Evolutionary conservation across 1,140 invertebrate species (phyloP).

Genomic region (Babylonia areolata): DNA sequence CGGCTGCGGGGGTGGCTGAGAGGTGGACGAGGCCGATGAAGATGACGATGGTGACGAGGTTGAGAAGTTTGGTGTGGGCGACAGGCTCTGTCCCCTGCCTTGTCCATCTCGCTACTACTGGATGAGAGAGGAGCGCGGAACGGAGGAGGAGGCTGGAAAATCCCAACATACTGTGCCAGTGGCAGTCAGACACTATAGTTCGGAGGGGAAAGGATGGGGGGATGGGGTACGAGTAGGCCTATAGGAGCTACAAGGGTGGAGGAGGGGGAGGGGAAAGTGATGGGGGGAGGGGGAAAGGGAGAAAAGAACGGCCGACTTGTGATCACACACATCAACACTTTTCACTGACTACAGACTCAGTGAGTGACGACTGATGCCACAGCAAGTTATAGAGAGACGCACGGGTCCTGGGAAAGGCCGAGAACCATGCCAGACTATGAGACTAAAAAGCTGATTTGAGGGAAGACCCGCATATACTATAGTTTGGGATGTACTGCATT

Average conservation of each 20-base stretch:
- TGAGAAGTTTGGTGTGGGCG: background rate
- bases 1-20: background rate
- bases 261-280: background rate
- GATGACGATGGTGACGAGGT: background rate
- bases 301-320: background rate
- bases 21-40: background rate
- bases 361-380: background rate
- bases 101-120: background rate
- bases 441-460: background rate
- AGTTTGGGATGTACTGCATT: background rate
- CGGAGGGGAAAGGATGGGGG: background rate
- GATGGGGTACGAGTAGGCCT: background rate
- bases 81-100: background rate
- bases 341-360: background rate
- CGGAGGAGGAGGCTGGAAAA: background rate
- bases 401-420: background rate
- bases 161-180: background rate
- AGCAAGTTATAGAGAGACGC: background rate
- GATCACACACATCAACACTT: slow-evolving; percentile 2
- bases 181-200: background rate
- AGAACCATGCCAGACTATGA: background rate
- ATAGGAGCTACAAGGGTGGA: background rate
- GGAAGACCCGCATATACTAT: background rate
- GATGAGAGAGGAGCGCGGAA: background rate
- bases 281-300: background rate